Conservation (phyloP, 2,888 invertebrate species). For the Alentia gelatinosa region DNA sequence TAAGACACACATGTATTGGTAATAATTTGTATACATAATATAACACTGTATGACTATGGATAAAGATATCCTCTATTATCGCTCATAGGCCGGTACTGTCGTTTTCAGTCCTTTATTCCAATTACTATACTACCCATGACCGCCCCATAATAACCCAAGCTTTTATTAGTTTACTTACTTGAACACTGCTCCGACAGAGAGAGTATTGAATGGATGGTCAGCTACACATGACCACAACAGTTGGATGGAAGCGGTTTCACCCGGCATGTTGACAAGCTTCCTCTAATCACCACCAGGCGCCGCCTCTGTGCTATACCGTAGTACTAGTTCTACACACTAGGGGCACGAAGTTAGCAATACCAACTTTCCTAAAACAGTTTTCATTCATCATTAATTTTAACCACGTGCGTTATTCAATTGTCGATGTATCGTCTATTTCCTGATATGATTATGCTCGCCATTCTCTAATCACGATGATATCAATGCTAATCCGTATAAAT, state of each 20-base stretch:
- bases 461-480: no score
- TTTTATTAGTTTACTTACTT: neutral
- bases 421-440: no score
- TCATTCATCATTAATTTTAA: no score
- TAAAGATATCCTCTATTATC: no score
- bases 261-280: constrained; percentile 44
- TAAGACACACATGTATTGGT: no score
- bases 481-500: no score
- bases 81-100: neutral
- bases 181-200: constrained; percentile 15
- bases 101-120: neutral
- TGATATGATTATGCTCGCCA: no score
- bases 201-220: constrained; percentile 23
- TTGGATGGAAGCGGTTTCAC: neutral
- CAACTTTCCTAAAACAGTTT: no score
- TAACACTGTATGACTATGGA: no score
- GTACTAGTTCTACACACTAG: neutral
- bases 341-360: no score
- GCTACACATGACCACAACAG: neutral
- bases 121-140: neutral
- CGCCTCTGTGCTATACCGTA: neutral
- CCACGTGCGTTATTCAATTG: no score
- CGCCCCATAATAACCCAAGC: neutral
- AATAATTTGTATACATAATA: no score
- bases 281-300: neutral